Percentiles rank a stretch among this genome's conserved stretches.
These are phyloP conservation scores for Folsomia manolachei DNA, from an alignment of 2,888 invertebrate species.

Conservation along the genomic window DNA sequence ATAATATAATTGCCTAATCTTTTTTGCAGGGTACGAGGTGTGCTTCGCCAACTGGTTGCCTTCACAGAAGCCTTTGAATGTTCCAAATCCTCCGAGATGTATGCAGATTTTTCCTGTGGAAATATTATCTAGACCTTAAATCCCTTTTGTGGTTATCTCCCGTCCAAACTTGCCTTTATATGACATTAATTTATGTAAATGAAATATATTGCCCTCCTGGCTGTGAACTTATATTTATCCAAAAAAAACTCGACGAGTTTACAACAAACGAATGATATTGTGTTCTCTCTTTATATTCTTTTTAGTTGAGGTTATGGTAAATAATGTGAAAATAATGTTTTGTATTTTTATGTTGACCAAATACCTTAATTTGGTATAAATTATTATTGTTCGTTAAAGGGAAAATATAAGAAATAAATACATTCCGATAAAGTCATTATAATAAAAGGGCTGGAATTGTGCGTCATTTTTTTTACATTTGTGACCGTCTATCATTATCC, in stretches of 20 bases:
- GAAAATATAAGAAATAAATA: background rate
- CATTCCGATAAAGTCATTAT: background rate
- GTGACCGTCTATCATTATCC: too few relatives aligned
- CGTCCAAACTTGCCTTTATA: background rate
- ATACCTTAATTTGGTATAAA: background rate
- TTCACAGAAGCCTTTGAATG: conserved; percentile 50
- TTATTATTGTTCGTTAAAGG: too few relatives aligned
- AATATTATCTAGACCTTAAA: conserved; percentile 35
- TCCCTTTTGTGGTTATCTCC: background rate
- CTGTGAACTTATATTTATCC: background rate
- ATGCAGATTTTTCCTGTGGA: conserved; percentile 48
- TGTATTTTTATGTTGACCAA: background rate
- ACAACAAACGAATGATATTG: background rate
- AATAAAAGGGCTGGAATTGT: too few relatives aligned
- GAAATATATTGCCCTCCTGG: background rate
- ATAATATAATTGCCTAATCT: background rate
- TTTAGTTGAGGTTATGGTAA: background rate
- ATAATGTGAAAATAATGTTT: background rate
- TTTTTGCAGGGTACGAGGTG: conserved; percentile 43
- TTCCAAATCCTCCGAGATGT: conserved; percentile 42
- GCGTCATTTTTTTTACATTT: too few relatives aligned
- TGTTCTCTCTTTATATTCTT: background rate
- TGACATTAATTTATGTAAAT: background rate
- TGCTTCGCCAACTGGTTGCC: conserved; percentile 47
- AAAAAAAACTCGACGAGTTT: background rate